Evolutionary conservation across 1,140 invertebrate genomes (phyloP).

Genomic region (Neuroterus valhalla): DNA sequence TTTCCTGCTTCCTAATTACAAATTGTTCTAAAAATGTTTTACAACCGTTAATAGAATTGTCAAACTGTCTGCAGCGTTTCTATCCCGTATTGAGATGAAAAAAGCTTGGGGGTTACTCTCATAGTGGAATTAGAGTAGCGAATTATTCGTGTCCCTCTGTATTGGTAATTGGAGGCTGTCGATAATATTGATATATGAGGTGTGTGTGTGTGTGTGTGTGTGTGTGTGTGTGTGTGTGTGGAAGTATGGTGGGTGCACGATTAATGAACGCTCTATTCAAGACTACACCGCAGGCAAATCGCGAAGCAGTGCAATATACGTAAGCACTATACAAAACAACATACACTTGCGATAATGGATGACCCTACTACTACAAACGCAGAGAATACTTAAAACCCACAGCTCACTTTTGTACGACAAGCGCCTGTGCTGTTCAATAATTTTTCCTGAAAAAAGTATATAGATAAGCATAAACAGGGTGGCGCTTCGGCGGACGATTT

Average conservation of each 20-base stretch:
- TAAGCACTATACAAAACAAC: conserved; percentile 24
- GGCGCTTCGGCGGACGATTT: too few relatives aligned
- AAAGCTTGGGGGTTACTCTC: too few relatives aligned
- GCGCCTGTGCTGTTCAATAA: neutral
- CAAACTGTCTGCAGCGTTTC: too few relatives aligned
- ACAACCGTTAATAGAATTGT: too few relatives aligned
- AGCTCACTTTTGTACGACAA: conserved; percentile 6
- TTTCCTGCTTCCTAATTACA: too few relatives aligned
- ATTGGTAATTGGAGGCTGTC: conserved; percentile 4
- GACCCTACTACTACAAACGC: neutral
- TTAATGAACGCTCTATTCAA: conserved; percentile 30
- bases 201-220: neutral
- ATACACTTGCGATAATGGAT: conserved; percentile 15
- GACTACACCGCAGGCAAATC: conserved; percentile 23
- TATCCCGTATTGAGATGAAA: too few relatives aligned
- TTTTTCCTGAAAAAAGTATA: conserved; percentile 1
- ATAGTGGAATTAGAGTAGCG: neutral
- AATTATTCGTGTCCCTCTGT: neutral
- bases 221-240: neutral
- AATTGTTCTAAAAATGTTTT: too few relatives aligned
- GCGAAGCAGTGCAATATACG: conserved; percentile 14
- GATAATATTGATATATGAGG: conserved; percentile 16
- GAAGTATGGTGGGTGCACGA: conserved; percentile 10
- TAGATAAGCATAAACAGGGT: neutral
- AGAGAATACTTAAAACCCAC: conserved; percentile 22